Conservation (phyloP, 2,113 vertebrate genomes). For the Stegostoma tigrinum region DNA sequence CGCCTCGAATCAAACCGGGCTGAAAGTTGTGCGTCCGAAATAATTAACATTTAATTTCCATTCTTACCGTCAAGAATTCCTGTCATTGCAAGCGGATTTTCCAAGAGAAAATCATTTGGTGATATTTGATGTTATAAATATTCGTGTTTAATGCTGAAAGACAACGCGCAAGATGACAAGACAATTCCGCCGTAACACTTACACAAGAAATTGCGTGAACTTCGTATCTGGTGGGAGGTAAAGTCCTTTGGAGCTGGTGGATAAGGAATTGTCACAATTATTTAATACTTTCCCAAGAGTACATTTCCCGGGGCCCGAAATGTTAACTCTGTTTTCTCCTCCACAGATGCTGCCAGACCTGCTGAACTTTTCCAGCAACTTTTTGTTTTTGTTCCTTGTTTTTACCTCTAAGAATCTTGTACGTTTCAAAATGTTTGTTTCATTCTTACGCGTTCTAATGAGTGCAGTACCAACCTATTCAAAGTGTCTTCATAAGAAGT, state of each 20-base stretch:
- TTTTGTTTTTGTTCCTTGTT: too few species aligned
- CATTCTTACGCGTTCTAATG: too few species aligned
- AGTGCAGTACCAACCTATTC: too few species aligned
- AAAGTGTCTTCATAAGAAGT: too few species aligned
- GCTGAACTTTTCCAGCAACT: too few species aligned
- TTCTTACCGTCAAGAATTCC: background rate
- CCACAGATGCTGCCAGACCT: too few species aligned
- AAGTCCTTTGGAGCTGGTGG: background rate
- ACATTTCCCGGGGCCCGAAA: too few species aligned
- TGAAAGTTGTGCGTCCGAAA: background rate
- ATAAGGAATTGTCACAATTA: background rate
- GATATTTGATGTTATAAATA: background rate
- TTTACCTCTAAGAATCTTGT: too few species aligned
- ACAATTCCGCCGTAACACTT: background rate
- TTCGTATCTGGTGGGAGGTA: background rate
- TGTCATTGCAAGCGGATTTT: background rate
- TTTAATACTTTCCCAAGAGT: background rate
- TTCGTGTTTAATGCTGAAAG: background rate
- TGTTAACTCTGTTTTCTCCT: too few species aligned
- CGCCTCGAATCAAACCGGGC: background rate
- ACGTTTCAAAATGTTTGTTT: too few species aligned
- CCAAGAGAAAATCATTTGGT: background rate
- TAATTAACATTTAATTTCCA: background rate
- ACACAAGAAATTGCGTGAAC: too few species aligned
- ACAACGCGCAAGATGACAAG: background rate